Conservation (phyloP, 2,888 invertebrate species). For the Drosophila nigritarsus region DNA sequence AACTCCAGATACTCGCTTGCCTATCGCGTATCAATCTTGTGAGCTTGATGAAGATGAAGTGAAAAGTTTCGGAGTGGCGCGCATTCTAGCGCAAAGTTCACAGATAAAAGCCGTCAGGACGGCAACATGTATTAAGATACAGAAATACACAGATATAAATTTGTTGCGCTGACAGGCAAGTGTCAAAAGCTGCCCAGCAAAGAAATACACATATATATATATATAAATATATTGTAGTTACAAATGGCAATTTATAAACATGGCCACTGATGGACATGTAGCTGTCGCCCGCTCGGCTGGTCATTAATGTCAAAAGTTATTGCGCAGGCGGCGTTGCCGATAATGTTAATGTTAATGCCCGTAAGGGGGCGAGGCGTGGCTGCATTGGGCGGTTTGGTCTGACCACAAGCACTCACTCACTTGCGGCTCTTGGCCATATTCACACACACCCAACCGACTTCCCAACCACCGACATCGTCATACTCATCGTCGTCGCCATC, state of each 20-base stretch:
- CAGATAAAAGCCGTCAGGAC: slow-evolving; percentile 65
- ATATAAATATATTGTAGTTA: slow-evolving; percentile 43
- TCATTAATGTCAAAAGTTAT: slow-evolving; percentile 81
- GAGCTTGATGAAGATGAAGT: slow-evolving; percentile 65
- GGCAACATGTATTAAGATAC: slow-evolving; percentile 45
- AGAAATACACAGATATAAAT: slow-evolving; percentile 61
- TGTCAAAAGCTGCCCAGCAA: slow-evolving; percentile 61
- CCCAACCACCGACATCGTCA: slow-evolving; percentile 18
- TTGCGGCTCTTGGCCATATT: slow-evolving; percentile 44
- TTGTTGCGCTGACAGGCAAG: slow-evolving; percentile 70
- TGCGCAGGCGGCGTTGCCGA: slow-evolving; percentile 74
- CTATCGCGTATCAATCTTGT: slow-evolving; percentile 14
- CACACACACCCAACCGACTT: slow-evolving; percentile 8
- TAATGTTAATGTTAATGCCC: slow-evolving; percentile 66
- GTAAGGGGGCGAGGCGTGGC: slow-evolving; percentile 32
- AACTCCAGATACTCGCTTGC: slow-evolving; percentile 31
- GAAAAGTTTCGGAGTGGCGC: slow-evolving; percentile 59
- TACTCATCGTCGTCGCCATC: slow-evolving; percentile 45
- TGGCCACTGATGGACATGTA: slow-evolving; percentile 64
- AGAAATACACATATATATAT: slow-evolving; percentile 11
- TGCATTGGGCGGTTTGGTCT: slow-evolving; percentile 45
- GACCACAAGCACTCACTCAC: slow-evolving; percentile 75
- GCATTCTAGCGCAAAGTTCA: slow-evolving; percentile 78
- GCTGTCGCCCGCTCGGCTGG: slow-evolving; percentile 46
- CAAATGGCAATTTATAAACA: slow-evolving; percentile 78